Conservation (phyloP, 2,888 invertebrate genomes). For the Oxytorus armatus region DNA sequence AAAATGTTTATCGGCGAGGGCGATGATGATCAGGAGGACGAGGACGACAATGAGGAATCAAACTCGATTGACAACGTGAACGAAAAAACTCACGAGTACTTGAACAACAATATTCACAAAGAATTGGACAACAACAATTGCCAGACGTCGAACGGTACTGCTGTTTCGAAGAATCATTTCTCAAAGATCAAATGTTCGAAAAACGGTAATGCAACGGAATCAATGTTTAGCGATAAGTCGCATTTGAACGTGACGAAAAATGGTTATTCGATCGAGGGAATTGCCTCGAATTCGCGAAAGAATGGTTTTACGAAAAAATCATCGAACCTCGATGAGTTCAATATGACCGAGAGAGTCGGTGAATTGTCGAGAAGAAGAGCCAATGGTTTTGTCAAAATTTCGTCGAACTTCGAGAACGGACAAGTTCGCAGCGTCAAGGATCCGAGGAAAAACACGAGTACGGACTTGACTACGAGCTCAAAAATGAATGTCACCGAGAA, state of each 20-base stretch:
- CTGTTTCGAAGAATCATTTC: constrained; percentile 68
- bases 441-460: constrained; percentile 19
- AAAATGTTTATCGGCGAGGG: constrained; percentile 91
- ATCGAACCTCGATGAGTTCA: background rate
- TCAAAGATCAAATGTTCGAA: constrained; percentile 63
- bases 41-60: constrained; percentile 19
- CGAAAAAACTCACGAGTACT: constrained; percentile 4
- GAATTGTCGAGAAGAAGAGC: constrained; percentile 65
- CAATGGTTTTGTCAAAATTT: constrained; percentile 54
- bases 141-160: constrained; percentile 66
- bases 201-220: constrained; percentile 22
- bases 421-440: constrained; percentile 1
- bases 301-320: constrained; percentile 68
- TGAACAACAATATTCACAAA: constrained; percentile 68
- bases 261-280: constrained; percentile 37
- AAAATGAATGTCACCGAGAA: constrained; percentile 72
- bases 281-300: constrained; percentile 55
- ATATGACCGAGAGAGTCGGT: constrained; percentile 44
- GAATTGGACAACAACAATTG: constrained; percentile 78
- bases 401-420: constrained; percentile 6
- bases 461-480: constrained; percentile 58
- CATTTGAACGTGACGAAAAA: constrained; percentile 51
- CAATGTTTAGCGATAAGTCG: constrained; percentile 35
- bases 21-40: constrained; percentile 51
- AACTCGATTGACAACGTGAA: constrained; percentile 34